A percentile compares a stretch with the other conserved stretches of the same genome.
phyloP scores from a whole-genome alignment of 1,140 invertebrate species.

The Neodiprion fabricii region DNA sequence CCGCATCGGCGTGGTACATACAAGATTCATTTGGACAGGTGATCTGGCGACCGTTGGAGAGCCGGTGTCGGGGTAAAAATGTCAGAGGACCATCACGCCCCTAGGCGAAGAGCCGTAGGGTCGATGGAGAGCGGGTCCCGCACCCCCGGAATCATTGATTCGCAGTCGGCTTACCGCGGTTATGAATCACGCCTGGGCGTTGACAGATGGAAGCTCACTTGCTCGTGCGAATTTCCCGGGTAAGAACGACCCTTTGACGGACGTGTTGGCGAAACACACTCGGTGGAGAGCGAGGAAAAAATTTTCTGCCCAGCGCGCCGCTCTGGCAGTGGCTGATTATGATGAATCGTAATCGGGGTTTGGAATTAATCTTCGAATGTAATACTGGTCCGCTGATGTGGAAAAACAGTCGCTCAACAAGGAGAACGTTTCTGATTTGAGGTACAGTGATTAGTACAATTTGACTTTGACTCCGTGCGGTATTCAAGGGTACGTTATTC shows the following conservation, averaged over 20 bases:
- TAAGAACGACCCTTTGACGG: neutral
- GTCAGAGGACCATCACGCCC: neutral
- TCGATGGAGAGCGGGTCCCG: neutral
- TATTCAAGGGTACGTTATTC: too few relatives aligned
- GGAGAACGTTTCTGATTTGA: too few relatives aligned
- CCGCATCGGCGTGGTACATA: neutral
- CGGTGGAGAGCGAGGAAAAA: too few relatives aligned
- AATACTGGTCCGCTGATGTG: too few relatives aligned
- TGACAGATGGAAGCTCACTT: slow-evolving; percentile 4
- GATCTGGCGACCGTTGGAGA: neutral
- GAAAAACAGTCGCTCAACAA: too few relatives aligned
- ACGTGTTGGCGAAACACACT: too few relatives aligned
- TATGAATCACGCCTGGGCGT: slow-evolving; percentile 3
- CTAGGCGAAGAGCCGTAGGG: neutral
- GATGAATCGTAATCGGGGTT: too few relatives aligned
- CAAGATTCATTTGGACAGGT: neutral
- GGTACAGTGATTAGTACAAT: too few relatives aligned
- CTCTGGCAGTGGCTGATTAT: too few relatives aligned
- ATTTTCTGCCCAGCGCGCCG: too few relatives aligned
- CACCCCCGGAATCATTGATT: neutral
- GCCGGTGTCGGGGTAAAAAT: neutral
- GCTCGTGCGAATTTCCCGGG: neutral
- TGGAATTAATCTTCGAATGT: neutral
- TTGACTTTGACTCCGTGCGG: too few relatives aligned
- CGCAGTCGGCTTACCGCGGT: neutral